A percentile compares a stretch with the other conserved stretches of the same genome.
These are phyloP conservation scores for Petroica traversi DNA, from an alignment of 2,113 vertebrate genomes.

Conservation along the genomic window DNA sequence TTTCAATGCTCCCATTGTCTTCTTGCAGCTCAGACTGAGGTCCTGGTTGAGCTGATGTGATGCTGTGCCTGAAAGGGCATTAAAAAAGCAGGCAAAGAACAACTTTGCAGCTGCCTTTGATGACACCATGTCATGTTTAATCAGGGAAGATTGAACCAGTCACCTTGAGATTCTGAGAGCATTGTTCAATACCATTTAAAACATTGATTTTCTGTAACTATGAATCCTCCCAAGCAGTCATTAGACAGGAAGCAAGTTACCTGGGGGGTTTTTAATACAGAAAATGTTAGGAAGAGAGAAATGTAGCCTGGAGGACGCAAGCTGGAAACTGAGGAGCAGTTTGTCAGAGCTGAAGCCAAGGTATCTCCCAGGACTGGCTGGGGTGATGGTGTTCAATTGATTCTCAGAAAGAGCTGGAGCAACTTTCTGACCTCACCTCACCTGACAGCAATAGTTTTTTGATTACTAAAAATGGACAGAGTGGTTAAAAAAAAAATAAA, in stretches of 20 bases:
- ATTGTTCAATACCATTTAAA: slow-evolving; percentile 67
- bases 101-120: slow-evolving; percentile 42
- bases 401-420: slow-evolving; percentile 28
- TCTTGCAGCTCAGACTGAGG: not conserved
- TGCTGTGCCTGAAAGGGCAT: not conserved
- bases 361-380: slow-evolving; percentile 21
- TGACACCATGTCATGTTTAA: slow-evolving; percentile 61
- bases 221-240: slow-evolving; percentile 69
- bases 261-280: not conserved
- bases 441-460: not conserved
- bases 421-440: slow-evolving; percentile 27
- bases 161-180: slow-evolving; percentile 68
- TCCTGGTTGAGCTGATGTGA: not conserved
- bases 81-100: not conserved
- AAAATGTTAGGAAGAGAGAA: slow-evolving; percentile 53
- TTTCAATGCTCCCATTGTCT: not conserved
- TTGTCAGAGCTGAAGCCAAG: slow-evolving; percentile 54
- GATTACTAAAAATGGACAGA: not conserved
- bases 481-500: not conserved
- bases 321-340: slow-evolving; percentile 30
- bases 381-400: not conserved
- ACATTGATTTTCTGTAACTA: slow-evolving; percentile 73
- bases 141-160: slow-evolving; percentile 61
- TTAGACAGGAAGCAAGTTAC: slow-evolving; percentile 66
- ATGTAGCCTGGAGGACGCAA: slow-evolving; percentile 55